These are phyloP conservation scores for Morus bassanus DNA, from an alignment of 2,797 vertebrate genomes.

Conservation along the genomic window DNA sequence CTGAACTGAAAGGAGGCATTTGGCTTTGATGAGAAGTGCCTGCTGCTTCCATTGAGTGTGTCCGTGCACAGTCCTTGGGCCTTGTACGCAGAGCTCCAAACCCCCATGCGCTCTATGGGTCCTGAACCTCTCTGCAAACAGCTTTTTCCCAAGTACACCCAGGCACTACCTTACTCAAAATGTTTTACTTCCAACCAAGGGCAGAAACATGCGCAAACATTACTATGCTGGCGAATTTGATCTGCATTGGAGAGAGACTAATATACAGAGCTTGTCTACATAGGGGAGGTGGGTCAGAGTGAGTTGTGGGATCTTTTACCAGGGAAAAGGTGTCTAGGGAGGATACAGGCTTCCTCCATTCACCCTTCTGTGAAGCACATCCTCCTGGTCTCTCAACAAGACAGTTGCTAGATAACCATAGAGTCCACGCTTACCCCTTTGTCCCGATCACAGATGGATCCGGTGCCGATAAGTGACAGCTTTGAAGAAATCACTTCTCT, in stretches of 20 bases:
- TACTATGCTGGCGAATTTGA: neutral
- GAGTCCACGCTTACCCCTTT: neutral
- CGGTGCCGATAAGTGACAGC: rapidly evolving
- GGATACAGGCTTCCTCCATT: neutral
- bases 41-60: rapidly evolving
- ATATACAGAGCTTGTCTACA: neutral
- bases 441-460: neutral
- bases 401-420: rapidly evolving
- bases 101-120: too few relatives aligned
- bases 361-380: neutral
- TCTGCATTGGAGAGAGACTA: neutral
- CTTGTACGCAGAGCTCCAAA: neutral
- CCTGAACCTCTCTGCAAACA: neutral
- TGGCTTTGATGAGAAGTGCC: neutral
- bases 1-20: neutral
- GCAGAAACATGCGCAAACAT: neutral
- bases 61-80: neutral
- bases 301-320: neutral
- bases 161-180: neutral
- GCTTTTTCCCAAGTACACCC: neutral
- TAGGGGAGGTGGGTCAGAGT: neutral
- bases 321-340: neutral
- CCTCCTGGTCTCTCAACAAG: neutral
- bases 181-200: neutral
- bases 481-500: neutral